phyloP scores from a whole-genome alignment of 2,888 invertebrate genomes.

The Lasioglossum morio region DNA sequence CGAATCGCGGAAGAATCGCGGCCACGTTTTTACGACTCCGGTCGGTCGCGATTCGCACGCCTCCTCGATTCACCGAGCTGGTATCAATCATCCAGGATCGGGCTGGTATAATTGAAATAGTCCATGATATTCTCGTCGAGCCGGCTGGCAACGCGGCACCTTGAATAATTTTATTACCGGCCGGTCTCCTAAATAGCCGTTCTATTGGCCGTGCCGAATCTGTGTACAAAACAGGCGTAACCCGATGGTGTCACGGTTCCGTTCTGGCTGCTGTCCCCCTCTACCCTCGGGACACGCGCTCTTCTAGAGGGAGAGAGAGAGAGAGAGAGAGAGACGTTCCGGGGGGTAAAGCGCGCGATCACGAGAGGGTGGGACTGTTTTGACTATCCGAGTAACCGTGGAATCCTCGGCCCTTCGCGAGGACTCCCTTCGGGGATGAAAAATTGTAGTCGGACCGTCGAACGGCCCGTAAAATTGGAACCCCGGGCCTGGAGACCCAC shows the following conservation, averaged over 20 bases:
- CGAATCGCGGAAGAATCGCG: slow-evolving; percentile 56
- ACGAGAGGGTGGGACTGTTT: slow-evolving; percentile 77
- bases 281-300: slow-evolving; percentile 68
- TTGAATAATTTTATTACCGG: slow-evolving; percentile 83
- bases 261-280: slow-evolving; percentile 24
- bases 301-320: not conserved
- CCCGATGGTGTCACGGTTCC: slow-evolving; percentile 78
- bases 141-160: slow-evolving; percentile 80
- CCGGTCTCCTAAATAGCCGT: slow-evolving; percentile 75
- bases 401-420: slow-evolving; percentile 25
- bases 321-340: not conserved
- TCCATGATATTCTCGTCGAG: slow-evolving; percentile 55
- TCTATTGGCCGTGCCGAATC: slow-evolving; percentile 83
- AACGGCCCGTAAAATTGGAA: slow-evolving; percentile 59
- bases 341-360: slow-evolving; percentile 58
- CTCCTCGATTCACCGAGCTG: slow-evolving; percentile 73
- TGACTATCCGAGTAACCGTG: slow-evolving; percentile 74
- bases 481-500: not conserved
- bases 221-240: slow-evolving; percentile 81
- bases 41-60: slow-evolving; percentile 76
- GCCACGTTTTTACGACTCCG: slow-evolving; percentile 74
- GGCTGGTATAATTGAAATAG: slow-evolving; percentile 80
- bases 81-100: slow-evolving; percentile 44
- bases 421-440: slow-evolving; percentile 53
- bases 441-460: slow-evolving; percentile 54